Evolutionary conservation across 2,797 vertebrate species (phyloP).

Genomic region (Anas capensis): DNA sequence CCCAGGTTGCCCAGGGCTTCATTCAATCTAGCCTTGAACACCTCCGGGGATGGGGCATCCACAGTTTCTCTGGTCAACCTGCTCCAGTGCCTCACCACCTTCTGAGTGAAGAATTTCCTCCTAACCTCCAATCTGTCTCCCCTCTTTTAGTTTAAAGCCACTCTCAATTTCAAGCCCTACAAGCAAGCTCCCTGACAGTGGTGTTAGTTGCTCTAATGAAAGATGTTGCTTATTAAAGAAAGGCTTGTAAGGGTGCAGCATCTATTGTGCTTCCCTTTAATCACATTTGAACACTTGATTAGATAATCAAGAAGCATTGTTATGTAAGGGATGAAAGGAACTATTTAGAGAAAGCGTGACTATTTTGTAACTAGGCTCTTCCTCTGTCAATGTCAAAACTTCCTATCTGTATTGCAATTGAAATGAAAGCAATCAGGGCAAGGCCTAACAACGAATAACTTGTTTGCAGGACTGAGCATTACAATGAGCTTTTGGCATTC

Average conservation of each 20-base stretch:
- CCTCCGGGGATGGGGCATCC: too few relatives aligned
- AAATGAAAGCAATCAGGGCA: neutral
- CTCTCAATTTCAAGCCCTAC: neutral
- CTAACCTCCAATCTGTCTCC: too few relatives aligned
- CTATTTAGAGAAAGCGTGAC: neutral
- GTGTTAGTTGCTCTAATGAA: neutral
- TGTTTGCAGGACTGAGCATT: neutral
- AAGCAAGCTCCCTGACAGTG: neutral
- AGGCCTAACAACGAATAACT: neutral
- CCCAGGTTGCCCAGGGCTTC: too few relatives aligned
- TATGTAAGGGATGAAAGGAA: neutral
- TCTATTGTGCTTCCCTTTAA: neutral
- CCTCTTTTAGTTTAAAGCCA: too few relatives aligned
- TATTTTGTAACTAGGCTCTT: neutral
- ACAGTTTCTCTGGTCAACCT: too few relatives aligned
- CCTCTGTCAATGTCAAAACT: neutral
- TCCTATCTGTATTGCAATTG: neutral
- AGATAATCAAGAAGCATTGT: constrained; percentile 17
- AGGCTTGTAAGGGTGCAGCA: constrained; percentile 8
- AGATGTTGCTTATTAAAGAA: neutral
- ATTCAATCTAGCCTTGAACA: too few relatives aligned
- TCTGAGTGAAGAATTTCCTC: too few relatives aligned
- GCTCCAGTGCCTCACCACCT: too few relatives aligned
- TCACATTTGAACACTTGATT: neutral
- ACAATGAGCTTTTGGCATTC: neutral